phyloP scores from a whole-genome alignment of 2,113 vertebrate genomes.

The Papio anubis region DNA sequence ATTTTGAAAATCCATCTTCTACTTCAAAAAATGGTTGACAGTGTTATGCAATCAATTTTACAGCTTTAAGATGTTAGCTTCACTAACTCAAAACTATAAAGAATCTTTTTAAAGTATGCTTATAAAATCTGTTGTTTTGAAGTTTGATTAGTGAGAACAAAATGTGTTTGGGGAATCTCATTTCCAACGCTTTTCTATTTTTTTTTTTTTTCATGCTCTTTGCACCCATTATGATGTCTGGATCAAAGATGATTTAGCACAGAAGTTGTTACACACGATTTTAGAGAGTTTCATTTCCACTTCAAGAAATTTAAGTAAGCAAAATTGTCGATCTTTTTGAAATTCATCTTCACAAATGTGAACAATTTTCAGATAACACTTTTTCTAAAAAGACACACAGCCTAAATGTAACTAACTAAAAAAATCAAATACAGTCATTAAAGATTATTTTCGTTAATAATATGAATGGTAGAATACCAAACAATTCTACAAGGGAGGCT shows the following conservation, averaged over 20 bases:
- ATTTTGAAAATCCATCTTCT: constrained; percentile 7
- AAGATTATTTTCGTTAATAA: constrained; percentile 10
- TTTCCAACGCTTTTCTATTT: not conserved
- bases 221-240: not conserved
- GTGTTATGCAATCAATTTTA: not conserved
- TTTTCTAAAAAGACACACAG: not conserved
- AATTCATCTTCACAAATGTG: not conserved
- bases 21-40: not conserved
- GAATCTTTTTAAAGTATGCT: not conserved
- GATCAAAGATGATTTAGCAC: not conserved
- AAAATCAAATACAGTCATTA: not conserved
- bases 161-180: not conserved
- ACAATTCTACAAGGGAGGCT: not conserved
- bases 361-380: not conserved
- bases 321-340: not conserved
- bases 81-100: not conserved
- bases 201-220: not conserved
- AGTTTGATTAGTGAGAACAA: constrained; percentile 21
- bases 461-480: not conserved
- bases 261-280: not conserved
- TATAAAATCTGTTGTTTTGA: constrained; percentile 37
- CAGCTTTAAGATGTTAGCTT: not conserved
- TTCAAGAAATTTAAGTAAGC: constrained; percentile 17
- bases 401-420: not conserved
- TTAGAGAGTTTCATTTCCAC: not conserved